Conservation (phyloP, 2,113 vertebrate species). For the Tylochromis polylepis region DNA sequence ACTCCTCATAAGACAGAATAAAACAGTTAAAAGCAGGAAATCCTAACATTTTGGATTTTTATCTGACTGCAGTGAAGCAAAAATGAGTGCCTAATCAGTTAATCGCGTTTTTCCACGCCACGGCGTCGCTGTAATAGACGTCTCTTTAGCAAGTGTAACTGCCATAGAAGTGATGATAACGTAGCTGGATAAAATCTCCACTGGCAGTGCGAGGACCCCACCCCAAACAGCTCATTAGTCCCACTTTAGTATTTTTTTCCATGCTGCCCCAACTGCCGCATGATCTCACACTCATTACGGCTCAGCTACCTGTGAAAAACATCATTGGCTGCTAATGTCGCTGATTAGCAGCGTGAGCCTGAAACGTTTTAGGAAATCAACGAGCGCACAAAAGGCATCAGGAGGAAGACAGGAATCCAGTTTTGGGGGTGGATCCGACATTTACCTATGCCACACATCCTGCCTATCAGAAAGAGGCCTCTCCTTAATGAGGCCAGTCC, state of each 20-base stretch:
- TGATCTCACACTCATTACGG: neutral
- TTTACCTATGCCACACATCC: neutral
- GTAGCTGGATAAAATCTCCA: neutral
- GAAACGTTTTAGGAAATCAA: neutral
- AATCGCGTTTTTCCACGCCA: neutral
- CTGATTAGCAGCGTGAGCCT: neutral
- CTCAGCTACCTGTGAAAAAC: neutral
- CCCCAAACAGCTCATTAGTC: neutral
- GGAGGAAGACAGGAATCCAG: neutral
- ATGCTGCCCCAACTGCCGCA: neutral
- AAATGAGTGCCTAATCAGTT: neutral
- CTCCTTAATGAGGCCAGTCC: slow-evolving; percentile 36
- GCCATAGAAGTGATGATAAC: neutral
- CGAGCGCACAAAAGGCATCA: neutral
- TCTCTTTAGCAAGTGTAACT: neutral
- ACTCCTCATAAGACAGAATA: neutral
- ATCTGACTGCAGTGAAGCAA: neutral
- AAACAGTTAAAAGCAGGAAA: neutral
- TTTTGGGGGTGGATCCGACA: neutral
- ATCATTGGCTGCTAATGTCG: neutral
- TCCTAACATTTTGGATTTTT: neutral
- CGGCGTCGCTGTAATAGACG: neutral
- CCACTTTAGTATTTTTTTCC: neutral
- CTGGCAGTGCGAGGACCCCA: neutral
- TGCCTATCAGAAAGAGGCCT: neutral